Base-by-base conservation (phyloP, 2,113 vertebrate species). In the Neomonachus schauinslandi region DNA sequence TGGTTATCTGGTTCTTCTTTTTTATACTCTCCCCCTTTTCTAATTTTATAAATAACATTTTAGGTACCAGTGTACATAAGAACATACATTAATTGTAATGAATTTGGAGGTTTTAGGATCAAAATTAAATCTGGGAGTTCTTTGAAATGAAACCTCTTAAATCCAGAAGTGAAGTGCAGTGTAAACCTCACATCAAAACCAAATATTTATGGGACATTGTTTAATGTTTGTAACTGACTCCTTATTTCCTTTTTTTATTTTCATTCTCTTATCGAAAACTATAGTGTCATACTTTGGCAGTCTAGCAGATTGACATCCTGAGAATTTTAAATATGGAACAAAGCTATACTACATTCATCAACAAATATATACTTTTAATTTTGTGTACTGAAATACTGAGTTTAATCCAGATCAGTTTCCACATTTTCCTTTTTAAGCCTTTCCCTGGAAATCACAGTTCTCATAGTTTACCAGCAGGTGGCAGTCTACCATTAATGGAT, bases 401-500 rank as follows among this genome's bases (percentile, higher is more conserved):
- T 96, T 92, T 57, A 81, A 74, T 76, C 7, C 61, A 61, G 24
- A 46, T 51, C 21, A 28, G 28, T 94, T 93, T 89, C 33, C 6
- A 61, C 33, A 12, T 87, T 74, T 16, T 71, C 7, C 79, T 82
- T 96, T 98, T 82, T 21, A 86, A 33, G 14, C 8, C 9, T 61
- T 81, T n/a, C 22, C 36, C 74, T 6, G 13, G 96, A 53, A 92
- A 93, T 7, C 39, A 74, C 91, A 63, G 33, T 98, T 98, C 93
- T 95, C 12, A 31, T 8, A 26, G 0, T 19, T 89, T 55, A 83
- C 98, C 98, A 97, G 99, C 98, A 99, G 99, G 99, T 99, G 99
- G 99, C 99, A 99, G 98, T 98, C 95, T 94, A 91, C 98, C 98
- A 99, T 98, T 99, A 98, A 98, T 97, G 96, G 98, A 99, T 98